A percentile compares a stretch with the other conserved stretches of the same genome.
Evolutionary conservation across 2,113 vertebrate species (phyloP).

Genomic region (Entomyzon cyanotis): DNA sequence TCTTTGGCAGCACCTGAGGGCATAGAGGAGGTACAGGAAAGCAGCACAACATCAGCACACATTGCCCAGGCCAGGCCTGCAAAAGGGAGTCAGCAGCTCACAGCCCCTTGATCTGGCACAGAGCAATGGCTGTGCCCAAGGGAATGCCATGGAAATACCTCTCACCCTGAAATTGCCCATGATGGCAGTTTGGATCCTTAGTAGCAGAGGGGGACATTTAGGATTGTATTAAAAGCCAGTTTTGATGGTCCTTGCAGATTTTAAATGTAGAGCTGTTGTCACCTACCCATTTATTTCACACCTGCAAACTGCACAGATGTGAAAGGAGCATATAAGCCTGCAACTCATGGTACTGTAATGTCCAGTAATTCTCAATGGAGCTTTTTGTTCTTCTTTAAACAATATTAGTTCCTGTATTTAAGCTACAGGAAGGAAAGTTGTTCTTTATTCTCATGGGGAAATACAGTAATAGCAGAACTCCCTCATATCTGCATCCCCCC

Average conservation of each 20-base stretch:
- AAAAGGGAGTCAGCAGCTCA: fast-evolving
- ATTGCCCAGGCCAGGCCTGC: not conserved
- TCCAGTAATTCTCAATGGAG: not conserved
- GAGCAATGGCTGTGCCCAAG: not conserved
- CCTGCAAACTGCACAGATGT: not conserved
- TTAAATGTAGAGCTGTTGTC: not conserved
- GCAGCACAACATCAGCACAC: not conserved
- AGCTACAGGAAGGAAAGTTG: not conserved
- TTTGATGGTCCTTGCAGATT: not conserved
- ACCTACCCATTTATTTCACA: not conserved
- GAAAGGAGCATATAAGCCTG: not conserved
- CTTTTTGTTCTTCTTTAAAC: not conserved
- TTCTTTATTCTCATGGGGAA: not conserved
- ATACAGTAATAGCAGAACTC: not conserved
- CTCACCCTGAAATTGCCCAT: not conserved
- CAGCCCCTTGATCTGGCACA: not conserved
- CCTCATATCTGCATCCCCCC: not conserved
- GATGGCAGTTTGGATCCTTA: not conserved
- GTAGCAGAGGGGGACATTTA: not conserved
- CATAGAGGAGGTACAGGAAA: not conserved
- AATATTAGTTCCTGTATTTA: not conserved
- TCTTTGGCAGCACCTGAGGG: not conserved
- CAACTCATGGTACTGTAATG: not conserved
- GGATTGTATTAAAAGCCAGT: not conserved
- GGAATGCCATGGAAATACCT: not conserved